Conservation (phyloP, 1,140 invertebrate species). For the Eriosoma lanigerum region DNA sequence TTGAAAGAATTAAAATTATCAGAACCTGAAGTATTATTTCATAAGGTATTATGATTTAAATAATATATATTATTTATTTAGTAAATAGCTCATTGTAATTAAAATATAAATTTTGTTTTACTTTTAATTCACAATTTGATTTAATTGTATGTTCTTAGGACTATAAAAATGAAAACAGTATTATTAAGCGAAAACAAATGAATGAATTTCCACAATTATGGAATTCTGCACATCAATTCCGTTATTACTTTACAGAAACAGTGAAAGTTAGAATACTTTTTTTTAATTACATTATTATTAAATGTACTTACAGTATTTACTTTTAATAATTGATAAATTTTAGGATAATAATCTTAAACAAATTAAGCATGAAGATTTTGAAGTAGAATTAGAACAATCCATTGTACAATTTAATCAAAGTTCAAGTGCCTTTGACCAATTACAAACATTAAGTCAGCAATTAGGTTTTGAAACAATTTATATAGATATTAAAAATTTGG, state of each 20-base stretch:
- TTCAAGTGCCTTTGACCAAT: neutral
- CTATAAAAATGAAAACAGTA: neutral
- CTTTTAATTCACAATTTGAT: too few relatives aligned
- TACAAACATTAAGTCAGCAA: conserved; percentile 6
- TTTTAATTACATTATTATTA: too few relatives aligned
- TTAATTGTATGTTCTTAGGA: too few relatives aligned
- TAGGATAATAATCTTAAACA: neutral
- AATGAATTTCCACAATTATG: neutral
- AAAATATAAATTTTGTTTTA: too few relatives aligned
- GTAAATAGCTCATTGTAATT: too few relatives aligned
- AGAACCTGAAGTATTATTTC: neutral
- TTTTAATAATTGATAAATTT: conserved; percentile 15
- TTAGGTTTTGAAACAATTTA: conserved; percentile 7
- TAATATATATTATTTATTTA: neutral
- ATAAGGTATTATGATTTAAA: neutral
- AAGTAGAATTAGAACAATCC: neutral
- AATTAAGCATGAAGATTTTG: neutral
- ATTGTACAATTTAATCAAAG: neutral
- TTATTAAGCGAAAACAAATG: neutral
- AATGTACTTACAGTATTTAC: neutral
- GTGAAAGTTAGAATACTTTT: too few relatives aligned
- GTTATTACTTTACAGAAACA: neutral
- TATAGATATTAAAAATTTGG: neutral
- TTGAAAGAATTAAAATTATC: conserved; percentile 23
- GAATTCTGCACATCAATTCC: neutral